These are phyloP conservation scores for Chelonoidis abingdonii DNA, from an alignment of 2,113 vertebrate species.

Conservation along the genomic window DNA sequence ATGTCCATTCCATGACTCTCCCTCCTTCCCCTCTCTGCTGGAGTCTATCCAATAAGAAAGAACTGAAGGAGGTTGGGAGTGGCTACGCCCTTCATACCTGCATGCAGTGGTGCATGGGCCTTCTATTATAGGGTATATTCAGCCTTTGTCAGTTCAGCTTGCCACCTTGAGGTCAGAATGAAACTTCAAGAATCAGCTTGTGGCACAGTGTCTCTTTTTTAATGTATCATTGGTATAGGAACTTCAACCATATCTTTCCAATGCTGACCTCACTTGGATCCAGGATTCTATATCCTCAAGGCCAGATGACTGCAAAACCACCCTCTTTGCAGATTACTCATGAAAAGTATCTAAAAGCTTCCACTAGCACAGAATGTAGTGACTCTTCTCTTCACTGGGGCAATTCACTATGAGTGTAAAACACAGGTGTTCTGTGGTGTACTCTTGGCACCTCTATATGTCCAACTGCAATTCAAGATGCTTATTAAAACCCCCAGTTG, in stretches of 20 bases:
- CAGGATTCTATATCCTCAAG: not conserved
- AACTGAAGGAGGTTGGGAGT: too few species aligned
- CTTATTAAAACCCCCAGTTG: not conserved
- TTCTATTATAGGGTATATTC: not conserved
- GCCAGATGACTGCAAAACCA: not conserved
- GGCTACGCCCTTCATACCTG: too few species aligned
- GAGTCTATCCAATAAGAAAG: too few species aligned
- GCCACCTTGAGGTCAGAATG: not conserved
- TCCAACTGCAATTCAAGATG: not conserved
- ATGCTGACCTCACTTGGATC: not conserved
- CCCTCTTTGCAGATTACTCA: not conserved
- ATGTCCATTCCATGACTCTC: too few species aligned
- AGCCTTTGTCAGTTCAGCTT: not conserved
- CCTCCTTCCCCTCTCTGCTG: too few species aligned
- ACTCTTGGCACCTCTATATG: not conserved
- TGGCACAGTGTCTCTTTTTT: not conserved
- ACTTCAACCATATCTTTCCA: not conserved
- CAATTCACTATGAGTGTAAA: not conserved
- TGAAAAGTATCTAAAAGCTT: not conserved
- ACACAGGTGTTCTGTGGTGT: not conserved
- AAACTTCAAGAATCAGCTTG: not conserved
- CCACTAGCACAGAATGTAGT: not conserved
- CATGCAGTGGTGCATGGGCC: not conserved
- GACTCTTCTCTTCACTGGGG: not conserved
- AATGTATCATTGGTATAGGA: not conserved